These are phyloP conservation scores for Rattus norvegicus DNA, from an alignment of 2,113 vertebrate genomes.

Conservation along the genomic window DNA sequence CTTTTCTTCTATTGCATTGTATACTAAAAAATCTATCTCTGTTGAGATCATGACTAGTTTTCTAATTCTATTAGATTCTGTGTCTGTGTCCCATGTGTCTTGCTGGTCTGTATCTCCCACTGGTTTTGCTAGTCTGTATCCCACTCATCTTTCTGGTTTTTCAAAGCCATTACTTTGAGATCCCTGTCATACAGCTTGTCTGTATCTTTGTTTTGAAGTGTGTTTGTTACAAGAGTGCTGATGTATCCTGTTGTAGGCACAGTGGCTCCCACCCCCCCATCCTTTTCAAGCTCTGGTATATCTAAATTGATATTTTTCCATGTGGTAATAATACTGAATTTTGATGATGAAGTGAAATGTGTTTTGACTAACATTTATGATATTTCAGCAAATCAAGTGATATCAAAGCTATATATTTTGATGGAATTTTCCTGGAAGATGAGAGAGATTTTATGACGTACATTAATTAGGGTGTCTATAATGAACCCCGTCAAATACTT, in stretches of 20 bases:
- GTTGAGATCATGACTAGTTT: not conserved
- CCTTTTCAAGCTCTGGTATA: no score
- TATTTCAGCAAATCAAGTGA: not conserved
- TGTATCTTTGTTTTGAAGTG: not conserved
- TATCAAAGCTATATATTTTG: constrained; percentile 53
- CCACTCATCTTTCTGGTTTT: not conserved
- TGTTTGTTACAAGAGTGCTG: not conserved
- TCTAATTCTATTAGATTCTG: not conserved
- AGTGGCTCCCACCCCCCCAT: no score
- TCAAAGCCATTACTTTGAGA: not conserved
- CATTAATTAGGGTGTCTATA: constrained; percentile 18
- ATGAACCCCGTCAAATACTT: constrained; percentile 48
- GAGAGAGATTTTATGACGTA: constrained; percentile 1
- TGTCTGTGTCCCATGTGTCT: no score
- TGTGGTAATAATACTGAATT: not conserved
- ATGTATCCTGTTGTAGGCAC: not conserved
- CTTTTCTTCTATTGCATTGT: not conserved
- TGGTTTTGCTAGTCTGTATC: no score
- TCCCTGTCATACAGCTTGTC: not conserved
- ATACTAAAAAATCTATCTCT: not conserved
- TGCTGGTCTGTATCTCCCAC: no score
- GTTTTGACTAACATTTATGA: constrained; percentile 54
- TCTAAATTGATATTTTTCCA: not conserved
- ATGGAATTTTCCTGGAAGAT: constrained; percentile 32
- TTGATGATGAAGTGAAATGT: constrained; percentile 39